Evolutionary conservation across 37 sponge, comb jelly and placozoan species (phyloP).

Genomic region (Corticium candelabrum): DNA sequence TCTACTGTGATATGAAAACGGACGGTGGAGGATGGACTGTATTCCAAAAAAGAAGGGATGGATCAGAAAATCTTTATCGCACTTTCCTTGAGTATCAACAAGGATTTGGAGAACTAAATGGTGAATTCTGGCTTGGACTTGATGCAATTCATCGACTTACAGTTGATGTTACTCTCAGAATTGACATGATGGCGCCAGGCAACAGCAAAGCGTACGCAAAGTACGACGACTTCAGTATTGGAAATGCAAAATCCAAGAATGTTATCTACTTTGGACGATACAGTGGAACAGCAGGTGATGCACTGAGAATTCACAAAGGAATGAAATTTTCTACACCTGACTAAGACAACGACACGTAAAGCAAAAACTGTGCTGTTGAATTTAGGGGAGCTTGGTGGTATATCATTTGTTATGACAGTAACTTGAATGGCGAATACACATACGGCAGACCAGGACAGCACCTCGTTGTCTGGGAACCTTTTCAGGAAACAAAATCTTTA

Average conservation of each 20-base stretch:
- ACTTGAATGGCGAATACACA: too few species aligned
- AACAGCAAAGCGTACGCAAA: background rate
- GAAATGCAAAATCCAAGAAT: background rate
- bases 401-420: background rate
- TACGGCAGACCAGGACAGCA: too few species aligned
- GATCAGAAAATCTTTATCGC: too few species aligned
- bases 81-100: too few species aligned
- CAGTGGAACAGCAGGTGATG: background rate
- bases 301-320: background rate
- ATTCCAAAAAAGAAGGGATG: background rate
- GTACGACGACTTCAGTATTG: background rate
- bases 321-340: background rate
- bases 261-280: background rate
- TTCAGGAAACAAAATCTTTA: too few species aligned
- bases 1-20: background rate
- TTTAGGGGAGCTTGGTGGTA: background rate
- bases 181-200: background rate
- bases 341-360: background rate
- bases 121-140: background rate
- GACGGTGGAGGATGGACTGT: background rate
- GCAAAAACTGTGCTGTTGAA: background rate
- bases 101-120: background rate
- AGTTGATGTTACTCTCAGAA: background rate
- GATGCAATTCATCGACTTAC: too few species aligned
- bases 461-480: too few species aligned